Evolutionary conservation across 2,888 invertebrate genomes (phyloP), one percentile per base, ranked within the genome.

Genomic region (Calliphora vomitoria): DNA sequence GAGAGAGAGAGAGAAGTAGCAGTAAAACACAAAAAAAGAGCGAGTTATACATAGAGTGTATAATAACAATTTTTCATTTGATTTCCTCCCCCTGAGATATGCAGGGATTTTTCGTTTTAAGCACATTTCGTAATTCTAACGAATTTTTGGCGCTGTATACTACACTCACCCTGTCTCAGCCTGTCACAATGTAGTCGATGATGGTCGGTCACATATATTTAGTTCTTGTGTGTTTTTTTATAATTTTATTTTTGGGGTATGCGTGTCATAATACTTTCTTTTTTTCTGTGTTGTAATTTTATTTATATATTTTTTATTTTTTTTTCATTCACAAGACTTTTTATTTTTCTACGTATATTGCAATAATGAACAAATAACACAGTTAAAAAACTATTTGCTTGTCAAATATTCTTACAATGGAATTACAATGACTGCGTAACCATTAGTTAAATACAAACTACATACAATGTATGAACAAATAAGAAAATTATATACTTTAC

Each of bases 71-170:
- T 62, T 79, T 69, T 20, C 25, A 62, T 81, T 78, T 84, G 53
- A 78, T 79, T 83, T 82, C 79, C 84, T 82, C 84, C 81, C 87
- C 87, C 62, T 62, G 66, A 84, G 72, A 84, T 84, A 84, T 84
- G 86, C 79, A 71, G 69, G 38, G 75, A 80, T 82, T 86, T 86
- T 71, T 81, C 20, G 18, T 74, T 64, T 31, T 35, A 53, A 74
- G 25, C 69, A 62, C 62, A 81, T 76, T 71, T 80, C 20, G 47
- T 62, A 64, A 44, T 25, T 76, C 1, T 25, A 74, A 47, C 11
- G 31, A 47, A 20, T 44, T 81, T 84, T 82, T 79, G 74, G 83
- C 68, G 78, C 79, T 86, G 75, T 75, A 31, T 50, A 55, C 31
- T 50, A 55, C 31, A 69, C 50, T 64, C 72, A 53, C 13, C 25